Evolutionary conservation across 2,797 vertebrate genomes (phyloP).

Genomic region (Streptopelia turtur): DNA sequence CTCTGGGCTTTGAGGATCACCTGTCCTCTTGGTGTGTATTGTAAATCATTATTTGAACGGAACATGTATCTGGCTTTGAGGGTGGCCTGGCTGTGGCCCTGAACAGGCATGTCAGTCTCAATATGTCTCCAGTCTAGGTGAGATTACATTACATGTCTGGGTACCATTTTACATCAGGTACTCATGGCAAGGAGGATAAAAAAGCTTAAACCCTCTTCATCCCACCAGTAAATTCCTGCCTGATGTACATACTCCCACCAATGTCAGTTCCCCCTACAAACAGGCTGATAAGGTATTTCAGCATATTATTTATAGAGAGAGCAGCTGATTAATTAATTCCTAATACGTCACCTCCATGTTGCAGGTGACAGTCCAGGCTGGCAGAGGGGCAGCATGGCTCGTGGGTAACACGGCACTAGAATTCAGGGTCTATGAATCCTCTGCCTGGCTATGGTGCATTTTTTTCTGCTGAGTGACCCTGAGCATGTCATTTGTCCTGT

Average conservation of each 20-base stretch:
- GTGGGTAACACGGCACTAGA: background rate
- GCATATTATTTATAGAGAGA: background rate
- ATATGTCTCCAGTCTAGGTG: background rate
- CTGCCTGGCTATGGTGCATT: background rate
- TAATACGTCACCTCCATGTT: background rate
- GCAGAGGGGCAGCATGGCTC: fast-evolving
- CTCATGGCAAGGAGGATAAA: background rate
- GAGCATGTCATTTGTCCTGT: background rate
- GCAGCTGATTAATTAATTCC: background rate
- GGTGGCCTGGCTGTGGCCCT: background rate
- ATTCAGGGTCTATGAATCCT: background rate
- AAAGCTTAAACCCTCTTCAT: background rate
- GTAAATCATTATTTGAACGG: background rate
- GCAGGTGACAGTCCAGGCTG: background rate
- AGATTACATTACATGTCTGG: background rate
- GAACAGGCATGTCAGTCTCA: background rate
- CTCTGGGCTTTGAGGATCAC: background rate
- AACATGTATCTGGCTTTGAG: background rate
- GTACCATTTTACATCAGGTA: background rate
- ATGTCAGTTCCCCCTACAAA: background rate
- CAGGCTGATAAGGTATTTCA: background rate
- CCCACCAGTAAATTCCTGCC: background rate
- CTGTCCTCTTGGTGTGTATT: background rate
- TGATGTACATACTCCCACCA: background rate
- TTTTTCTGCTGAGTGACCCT: background rate